These are phyloP conservation scores for Tiaroga cobitis DNA, from an alignment of 2,797 vertebrate species.

Conservation along the genomic window DNA sequence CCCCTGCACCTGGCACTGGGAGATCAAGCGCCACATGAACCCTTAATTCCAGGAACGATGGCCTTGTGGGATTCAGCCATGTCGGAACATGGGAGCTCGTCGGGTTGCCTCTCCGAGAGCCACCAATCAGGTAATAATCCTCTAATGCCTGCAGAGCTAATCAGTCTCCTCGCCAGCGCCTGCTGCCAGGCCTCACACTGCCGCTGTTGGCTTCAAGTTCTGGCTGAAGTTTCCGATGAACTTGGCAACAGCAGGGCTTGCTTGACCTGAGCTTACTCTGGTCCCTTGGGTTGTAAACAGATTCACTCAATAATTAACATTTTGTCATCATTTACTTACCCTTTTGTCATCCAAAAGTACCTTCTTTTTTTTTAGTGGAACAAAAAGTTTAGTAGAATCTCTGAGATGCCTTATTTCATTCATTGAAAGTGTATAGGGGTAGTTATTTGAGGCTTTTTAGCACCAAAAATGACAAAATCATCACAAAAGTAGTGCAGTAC, in stretches of 20 bases:
- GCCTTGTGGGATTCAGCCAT: conserved; percentile 31
- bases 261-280: conserved; percentile 20
- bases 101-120: conserved; percentile 43
- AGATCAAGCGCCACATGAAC: conserved; percentile 57
- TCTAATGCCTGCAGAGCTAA: conserved; percentile 59
- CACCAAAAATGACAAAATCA: not conserved
- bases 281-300: conserved; percentile 43
- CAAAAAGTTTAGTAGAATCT: not conserved
- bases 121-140: conserved; percentile 58
- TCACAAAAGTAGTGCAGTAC: not conserved
- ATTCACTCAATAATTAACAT: not conserved
- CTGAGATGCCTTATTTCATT: not conserved
- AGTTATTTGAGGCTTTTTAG: not conserved
- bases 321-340: not conserved
- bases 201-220: not conserved
- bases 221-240: conserved; percentile 27
- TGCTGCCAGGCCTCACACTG: conserved; percentile 14
- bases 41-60: conserved; percentile 40
- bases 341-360: not conserved
- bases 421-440: not conserved
- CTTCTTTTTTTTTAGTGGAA: not conserved
- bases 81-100: conserved; percentile 29
- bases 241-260: conserved; percentile 18
- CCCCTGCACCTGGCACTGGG: conserved; percentile 57
- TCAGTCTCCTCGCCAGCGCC: conserved; percentile 36